These are phyloP conservation scores for Molossus molossus DNA, from an alignment of 2,797 vertebrate genomes.

Conservation along the genomic window DNA sequence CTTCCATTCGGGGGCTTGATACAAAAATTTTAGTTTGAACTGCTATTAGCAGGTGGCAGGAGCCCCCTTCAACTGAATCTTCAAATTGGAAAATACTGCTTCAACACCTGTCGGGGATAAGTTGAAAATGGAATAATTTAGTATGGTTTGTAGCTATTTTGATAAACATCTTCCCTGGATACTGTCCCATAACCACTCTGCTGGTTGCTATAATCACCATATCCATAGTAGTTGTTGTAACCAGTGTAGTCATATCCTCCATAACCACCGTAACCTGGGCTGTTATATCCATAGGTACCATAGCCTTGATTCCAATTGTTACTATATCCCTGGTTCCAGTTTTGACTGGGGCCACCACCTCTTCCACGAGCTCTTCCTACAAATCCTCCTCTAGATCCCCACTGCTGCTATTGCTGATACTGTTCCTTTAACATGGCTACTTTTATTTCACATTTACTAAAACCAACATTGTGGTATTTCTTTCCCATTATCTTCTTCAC, in stretches of 20 bases:
- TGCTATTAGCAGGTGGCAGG: constrained; percentile 92
- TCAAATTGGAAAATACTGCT: constrained; percentile 93
- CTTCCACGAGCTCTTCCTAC: constrained; percentile 95
- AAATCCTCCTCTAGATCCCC: constrained; percentile 97
- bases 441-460: constrained; percentile 99
- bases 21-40: constrained; percentile 93
- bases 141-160: constrained; percentile 99
- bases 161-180: constrained; percentile 97
- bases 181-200: constrained; percentile 99
- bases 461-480: constrained; percentile 99
- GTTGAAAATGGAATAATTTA: constrained; percentile 94
- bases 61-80: constrained; percentile 93
- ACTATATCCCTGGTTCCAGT: constrained; percentile 98
- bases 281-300: constrained; percentile 98
- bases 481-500: constrained; percentile 99
- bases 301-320: constrained; percentile 99
- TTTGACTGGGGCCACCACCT: constrained; percentile 97
- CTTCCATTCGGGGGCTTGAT: constrained; percentile 91
- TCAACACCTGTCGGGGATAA: constrained; percentile 93
- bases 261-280: constrained; percentile 98
- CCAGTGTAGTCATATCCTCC: constrained; percentile 98
- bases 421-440: constrained; percentile 99
- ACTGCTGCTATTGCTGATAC: constrained; percentile 98
- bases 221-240: constrained; percentile 99
- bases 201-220: constrained; percentile 98